A percentile compares a stretch with the other conserved stretches of the same genome.
phyloP scores from a whole-genome alignment of 2,113 vertebrate genomes.

The Alaudala cheleensis region DNA sequence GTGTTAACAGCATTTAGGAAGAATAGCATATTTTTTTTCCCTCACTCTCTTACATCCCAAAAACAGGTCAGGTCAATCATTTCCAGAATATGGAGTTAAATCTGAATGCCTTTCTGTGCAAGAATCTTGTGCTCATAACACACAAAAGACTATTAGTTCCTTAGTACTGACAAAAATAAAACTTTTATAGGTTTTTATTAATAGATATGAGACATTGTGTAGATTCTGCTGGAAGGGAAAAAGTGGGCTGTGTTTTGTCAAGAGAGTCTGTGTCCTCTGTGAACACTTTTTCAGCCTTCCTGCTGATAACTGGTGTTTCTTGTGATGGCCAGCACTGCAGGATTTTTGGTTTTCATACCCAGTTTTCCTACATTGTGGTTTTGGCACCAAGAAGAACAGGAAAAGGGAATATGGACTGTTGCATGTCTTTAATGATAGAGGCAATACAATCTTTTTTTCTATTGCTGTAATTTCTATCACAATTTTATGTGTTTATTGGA shows the following conservation, averaged over 20 bases:
- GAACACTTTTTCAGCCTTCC: not conserved
- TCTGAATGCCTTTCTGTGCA: not conserved
- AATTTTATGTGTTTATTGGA: not conserved
- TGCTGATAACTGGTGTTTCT: not conserved
- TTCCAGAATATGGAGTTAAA: not conserved
- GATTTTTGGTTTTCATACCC: not conserved
- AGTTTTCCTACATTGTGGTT: not conserved
- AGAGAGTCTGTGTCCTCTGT: not conserved
- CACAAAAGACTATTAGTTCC: not conserved
- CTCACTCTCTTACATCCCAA: not conserved
- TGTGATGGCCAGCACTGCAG: not conserved
- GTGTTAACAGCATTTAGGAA: not conserved
- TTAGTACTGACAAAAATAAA: slow-evolving; percentile 4
- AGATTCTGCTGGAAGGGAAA: not conserved
- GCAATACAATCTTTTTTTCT: not conserved
- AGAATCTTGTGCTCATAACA: not conserved
- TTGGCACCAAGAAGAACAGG: not conserved
- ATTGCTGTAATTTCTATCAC: not conserved
- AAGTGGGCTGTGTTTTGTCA: not conserved
- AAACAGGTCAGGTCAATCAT: not conserved
- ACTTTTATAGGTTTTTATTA: slow-evolving; percentile 3
- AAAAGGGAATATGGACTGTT: not conserved
- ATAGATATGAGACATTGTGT: not conserved
- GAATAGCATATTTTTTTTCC: not conserved
- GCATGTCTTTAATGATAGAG: not conserved